phyloP scores from a whole-genome alignment of 2,797 vertebrate species.

The Nyctibius grandis region DNA sequence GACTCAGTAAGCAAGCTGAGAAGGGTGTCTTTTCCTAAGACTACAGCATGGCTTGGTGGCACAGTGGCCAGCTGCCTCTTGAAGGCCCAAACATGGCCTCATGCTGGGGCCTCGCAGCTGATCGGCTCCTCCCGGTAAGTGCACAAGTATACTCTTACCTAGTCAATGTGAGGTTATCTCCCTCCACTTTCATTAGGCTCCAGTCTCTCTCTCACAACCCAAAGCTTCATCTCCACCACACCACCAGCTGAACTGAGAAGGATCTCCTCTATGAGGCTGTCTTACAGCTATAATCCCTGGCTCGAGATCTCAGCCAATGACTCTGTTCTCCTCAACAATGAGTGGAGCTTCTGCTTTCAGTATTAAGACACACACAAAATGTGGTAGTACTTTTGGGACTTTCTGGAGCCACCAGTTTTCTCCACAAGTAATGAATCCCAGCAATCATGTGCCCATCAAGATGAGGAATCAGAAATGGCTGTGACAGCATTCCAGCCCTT shows the following conservation, averaged over 20 bases:
- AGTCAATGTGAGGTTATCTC: background rate
- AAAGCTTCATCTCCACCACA: slow-evolving; percentile 16
- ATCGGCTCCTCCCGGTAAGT: accelerated
- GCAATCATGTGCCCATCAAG: background rate
- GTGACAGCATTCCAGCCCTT: slow-evolving; percentile 54
- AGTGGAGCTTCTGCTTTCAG: slow-evolving; percentile 57
- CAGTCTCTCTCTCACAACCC: background rate
- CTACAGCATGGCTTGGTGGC: background rate
- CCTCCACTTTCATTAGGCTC: background rate
- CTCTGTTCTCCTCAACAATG: background rate
- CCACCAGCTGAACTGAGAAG: background rate
- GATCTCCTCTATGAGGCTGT: background rate
- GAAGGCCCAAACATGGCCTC: accelerated
- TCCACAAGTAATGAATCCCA: slow-evolving; percentile 59
- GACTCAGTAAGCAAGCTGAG: background rate
- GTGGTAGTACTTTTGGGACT: slow-evolving; percentile 26
- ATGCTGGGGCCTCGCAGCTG: accelerated
- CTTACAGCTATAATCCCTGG: background rate
- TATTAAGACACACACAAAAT: background rate
- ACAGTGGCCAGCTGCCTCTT: background rate
- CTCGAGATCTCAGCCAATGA: background rate
- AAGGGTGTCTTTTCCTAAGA: background rate
- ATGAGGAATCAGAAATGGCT: slow-evolving; percentile 49
- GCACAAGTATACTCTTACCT: slow-evolving; percentile 8
- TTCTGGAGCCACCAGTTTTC: slow-evolving; percentile 57